phyloP scores from a whole-genome alignment of 2,113 vertebrate genomes.

The Xiphophorus couchianus region DNA sequence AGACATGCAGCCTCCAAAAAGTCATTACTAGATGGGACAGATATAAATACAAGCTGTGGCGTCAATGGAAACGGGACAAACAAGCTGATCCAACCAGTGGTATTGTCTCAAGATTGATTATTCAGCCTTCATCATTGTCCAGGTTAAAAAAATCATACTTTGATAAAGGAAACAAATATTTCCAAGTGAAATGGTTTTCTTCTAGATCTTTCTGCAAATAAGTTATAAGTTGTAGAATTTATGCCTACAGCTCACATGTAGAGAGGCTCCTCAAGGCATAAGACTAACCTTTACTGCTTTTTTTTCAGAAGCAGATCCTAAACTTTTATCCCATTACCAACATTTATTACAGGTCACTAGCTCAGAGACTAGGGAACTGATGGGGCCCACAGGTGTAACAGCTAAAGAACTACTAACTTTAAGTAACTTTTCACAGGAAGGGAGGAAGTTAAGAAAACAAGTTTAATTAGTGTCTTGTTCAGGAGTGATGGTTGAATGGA shows the following conservation, averaged over 20 bases:
- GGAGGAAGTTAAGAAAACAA: background rate
- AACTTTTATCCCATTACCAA: background rate
- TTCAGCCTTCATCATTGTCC: background rate
- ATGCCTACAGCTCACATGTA: background rate
- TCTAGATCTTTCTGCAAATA: background rate
- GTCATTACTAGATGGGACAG: slow-evolving; percentile 31
- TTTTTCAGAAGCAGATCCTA: background rate
- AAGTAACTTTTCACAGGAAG: background rate
- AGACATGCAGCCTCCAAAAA: slow-evolving; percentile 38
- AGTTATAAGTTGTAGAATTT: background rate
- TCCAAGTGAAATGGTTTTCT: background rate
- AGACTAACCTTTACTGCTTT: background rate
- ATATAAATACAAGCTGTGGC: slow-evolving; percentile 21
- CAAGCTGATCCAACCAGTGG: background rate
- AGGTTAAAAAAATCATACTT: background rate
- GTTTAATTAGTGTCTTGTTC: background rate
- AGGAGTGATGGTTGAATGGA: background rate
- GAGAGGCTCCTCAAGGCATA: background rate
- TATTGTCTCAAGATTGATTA: background rate
- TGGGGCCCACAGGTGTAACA: background rate
- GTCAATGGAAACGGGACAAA: slow-evolving; percentile 6
- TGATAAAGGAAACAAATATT: no score
- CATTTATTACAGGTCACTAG: background rate
- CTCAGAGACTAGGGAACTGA: background rate
- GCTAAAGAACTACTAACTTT: background rate